Evolutionary conservation across 2,888 invertebrate genomes (phyloP).

Genomic region (Heliconius ismenius): DNA sequence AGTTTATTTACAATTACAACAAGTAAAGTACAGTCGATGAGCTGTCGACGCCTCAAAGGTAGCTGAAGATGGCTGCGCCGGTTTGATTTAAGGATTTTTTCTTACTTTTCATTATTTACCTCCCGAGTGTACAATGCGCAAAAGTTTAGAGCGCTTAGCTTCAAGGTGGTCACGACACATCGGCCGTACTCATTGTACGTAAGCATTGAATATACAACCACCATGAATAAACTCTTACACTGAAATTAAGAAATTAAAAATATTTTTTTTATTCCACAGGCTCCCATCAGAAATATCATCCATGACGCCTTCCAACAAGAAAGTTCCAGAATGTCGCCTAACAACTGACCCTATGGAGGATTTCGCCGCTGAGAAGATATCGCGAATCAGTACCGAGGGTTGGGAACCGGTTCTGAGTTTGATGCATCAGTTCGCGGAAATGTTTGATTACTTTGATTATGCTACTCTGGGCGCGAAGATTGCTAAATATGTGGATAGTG

Average conservation of each 20-base stretch:
- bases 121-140: neutral
- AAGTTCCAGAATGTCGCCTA: conserved; percentile 63
- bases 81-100: neutral
- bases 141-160: neutral
- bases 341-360: conserved; percentile 54
- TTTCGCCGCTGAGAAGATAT: conserved; percentile 61
- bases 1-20: no score
- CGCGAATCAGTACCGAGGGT: conserved; percentile 53
- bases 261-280: conserved; percentile 48
- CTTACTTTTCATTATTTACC: neutral
- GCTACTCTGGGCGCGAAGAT: conserved; percentile 63
- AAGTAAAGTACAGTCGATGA: neutral
- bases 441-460: conserved; percentile 62
- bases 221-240: neutral
- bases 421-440: conserved; percentile 66
- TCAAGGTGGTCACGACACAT: neutral
- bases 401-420: conserved; percentile 64
- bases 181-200: neutral
- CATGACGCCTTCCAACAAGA: conserved; percentile 54
- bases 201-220: neutral
- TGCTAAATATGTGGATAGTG: conserved; percentile 66
- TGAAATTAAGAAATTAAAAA: neutral
- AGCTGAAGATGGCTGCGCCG: neutral
- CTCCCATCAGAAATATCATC: conserved; percentile 57
- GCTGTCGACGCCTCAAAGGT: neutral